Percentiles rank a stretch among this genome's conserved stretches.
phyloP scores from a whole-genome alignment of 2,797 vertebrate species.

The Syndactyla subalaris region DNA sequence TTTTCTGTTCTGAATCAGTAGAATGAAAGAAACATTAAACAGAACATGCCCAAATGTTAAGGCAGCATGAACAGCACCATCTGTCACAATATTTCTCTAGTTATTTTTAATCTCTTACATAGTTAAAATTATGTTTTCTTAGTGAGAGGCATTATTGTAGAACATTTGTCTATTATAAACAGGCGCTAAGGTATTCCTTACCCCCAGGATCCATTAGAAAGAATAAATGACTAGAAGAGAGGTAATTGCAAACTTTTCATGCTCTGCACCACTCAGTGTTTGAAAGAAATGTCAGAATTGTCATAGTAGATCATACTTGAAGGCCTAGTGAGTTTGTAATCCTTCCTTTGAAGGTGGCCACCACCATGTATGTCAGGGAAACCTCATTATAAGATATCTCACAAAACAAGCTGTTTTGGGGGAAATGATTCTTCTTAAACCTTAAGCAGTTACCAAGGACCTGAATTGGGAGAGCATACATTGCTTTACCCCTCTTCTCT shows the following conservation, averaged over 20 bases:
- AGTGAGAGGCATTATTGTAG: slow-evolving; percentile 41
- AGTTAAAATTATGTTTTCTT: slow-evolving; percentile 71
- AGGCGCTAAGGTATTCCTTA: slow-evolving; percentile 28
- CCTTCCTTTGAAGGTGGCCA: not conserved
- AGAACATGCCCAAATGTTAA: slow-evolving; percentile 71
- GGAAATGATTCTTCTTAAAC: not conserved
- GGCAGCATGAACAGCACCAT: slow-evolving; percentile 66
- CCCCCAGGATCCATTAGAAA: not conserved
- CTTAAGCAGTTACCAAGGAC: not conserved
- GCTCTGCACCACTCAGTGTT: not conserved
- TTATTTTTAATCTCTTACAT: slow-evolving; percentile 72
- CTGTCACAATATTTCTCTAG: slow-evolving; percentile 77
- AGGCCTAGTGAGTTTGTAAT: not conserved
- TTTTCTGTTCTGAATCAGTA: slow-evolving; percentile 70
- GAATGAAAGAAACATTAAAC: slow-evolving; percentile 58
- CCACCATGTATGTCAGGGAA: not conserved
- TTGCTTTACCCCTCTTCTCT: not conserved
- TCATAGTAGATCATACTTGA: not conserved
- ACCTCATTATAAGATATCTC: not conserved
- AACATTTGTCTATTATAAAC: slow-evolving; percentile 56
- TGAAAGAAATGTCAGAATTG: not conserved
- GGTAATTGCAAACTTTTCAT: not conserved
- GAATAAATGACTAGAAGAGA: not conserved
- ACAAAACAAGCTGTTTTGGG: not conserved
- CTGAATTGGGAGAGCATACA: not conserved